Conservation (phyloP, 2,888 invertebrate species). For the Drosophila rubida region DNA sequence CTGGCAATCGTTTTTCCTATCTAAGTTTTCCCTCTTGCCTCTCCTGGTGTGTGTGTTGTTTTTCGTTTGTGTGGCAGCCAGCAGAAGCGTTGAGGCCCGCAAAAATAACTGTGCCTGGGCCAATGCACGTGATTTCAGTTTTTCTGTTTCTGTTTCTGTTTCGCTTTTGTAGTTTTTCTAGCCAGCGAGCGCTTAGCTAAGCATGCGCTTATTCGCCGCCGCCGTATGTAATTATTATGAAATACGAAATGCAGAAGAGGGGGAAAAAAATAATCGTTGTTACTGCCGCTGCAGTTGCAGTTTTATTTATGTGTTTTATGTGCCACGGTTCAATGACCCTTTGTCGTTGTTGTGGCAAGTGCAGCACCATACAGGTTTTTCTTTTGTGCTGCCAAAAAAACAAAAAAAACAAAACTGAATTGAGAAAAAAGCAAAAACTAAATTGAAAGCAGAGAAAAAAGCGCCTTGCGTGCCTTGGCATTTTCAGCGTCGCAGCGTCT, state of each 20-base stretch:
- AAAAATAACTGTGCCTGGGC: conserved; percentile 63
- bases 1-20: conserved; percentile 31
- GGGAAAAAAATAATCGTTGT: conserved; percentile 14
- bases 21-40: conserved; percentile 26
- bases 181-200: conserved; percentile 40
- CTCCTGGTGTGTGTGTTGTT: conserved; percentile 32
- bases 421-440: conserved; percentile 6
- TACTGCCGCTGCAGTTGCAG: conserved; percentile 64
- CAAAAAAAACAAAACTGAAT: not conserved
- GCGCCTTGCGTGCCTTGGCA: conserved; percentile 72
- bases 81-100: conserved; percentile 43
- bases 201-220: too few species aligned
- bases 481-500: conserved; percentile 74
- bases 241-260: conserved; percentile 43
- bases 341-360: conserved; percentile 69
- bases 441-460: conserved; percentile 34
- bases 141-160: not conserved
- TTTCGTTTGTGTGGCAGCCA: conserved; percentile 30
- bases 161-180: conserved; percentile 37
- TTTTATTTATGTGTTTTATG: conserved; percentile 48
- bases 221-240: conserved; percentile 75
- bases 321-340: conserved; percentile 66
- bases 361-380: conserved; percentile 74
- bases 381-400: conserved; percentile 73
- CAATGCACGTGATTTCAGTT: conserved; percentile 65